Evolutionary conservation across 2,888 invertebrate genomes (phyloP).

Genomic region (Elegia similella): DNA sequence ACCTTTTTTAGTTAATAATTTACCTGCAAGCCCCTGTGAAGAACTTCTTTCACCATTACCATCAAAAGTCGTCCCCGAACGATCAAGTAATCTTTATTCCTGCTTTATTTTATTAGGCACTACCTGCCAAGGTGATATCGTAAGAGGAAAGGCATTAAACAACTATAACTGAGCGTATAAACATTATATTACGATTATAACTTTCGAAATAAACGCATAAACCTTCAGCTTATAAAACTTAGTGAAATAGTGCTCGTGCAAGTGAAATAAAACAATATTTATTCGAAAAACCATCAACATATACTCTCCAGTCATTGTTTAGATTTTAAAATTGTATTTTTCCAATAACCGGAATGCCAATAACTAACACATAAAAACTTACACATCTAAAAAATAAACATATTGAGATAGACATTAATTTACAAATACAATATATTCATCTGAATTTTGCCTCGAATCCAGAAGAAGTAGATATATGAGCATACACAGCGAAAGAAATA

Average conservation of each 20-base stretch:
- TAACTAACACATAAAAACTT: too few species aligned
- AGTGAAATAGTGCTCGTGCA: not conserved
- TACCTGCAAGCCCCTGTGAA: not conserved
- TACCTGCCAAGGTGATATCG: not conserved
- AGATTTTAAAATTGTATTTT: too few species aligned
- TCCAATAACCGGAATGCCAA: too few species aligned
- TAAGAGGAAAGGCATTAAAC: not conserved
- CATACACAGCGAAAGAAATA: not conserved
- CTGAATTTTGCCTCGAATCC: too few species aligned
- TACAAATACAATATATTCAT: too few species aligned
- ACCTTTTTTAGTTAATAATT: too few species aligned
- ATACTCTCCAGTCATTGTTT: not conserved
- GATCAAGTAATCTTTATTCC: not conserved
- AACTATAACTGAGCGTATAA: constrained; percentile 4
- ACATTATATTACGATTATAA: constrained; percentile 5
- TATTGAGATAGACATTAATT: too few species aligned
- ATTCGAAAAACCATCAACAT: not conserved
- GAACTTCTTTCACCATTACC: not conserved
- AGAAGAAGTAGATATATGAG: too few species aligned
- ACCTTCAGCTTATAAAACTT: not conserved
- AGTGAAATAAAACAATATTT: not conserved
- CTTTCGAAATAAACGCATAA: constrained; percentile 1
- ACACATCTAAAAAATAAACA: too few species aligned
- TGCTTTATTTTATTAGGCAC: not conserved
- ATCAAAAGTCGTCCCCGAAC: not conserved